phyloP scores from a whole-genome alignment of 2,888 invertebrate species.

The Molorchus minor region DNA sequence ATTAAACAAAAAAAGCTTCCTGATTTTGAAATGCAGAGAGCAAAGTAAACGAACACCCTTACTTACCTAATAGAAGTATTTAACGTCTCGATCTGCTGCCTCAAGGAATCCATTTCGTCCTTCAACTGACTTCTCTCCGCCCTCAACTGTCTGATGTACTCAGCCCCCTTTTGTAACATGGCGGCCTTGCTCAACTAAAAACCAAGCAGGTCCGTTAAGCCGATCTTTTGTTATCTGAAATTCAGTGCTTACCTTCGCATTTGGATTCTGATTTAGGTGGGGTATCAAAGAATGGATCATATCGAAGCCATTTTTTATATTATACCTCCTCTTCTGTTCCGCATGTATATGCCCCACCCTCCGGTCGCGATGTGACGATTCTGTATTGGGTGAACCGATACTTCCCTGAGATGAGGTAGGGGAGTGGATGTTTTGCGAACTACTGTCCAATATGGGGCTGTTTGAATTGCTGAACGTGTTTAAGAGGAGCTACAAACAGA shows the following conservation, averaged over 20 bases:
- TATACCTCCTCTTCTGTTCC: slow-evolving; percentile 94
- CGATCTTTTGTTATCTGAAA: not conserved
- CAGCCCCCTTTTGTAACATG: slow-evolving; percentile 96
- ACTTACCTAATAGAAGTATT: slow-evolving; percentile 88
- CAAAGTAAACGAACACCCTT: not conserved
- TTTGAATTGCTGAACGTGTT: slow-evolving; percentile 57
- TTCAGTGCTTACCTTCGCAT: slow-evolving; percentile 74
- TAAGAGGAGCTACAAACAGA: slow-evolving; percentile 49
- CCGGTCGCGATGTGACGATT: slow-evolving; percentile 66
- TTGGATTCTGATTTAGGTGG: slow-evolving; percentile 87
- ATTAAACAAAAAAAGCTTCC: too few species aligned
- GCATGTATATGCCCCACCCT: slow-evolving; percentile 93
- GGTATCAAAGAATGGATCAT: slow-evolving; percentile 92
- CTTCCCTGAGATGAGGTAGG: slow-evolving; percentile 71
- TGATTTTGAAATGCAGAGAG: not conserved
- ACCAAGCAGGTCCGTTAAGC: slow-evolving; percentile 30
- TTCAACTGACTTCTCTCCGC: slow-evolving; percentile 85
- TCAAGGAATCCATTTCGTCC: slow-evolving; percentile 88
- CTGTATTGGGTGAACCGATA: slow-evolving; percentile 61
- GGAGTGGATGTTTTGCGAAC: slow-evolving; percentile 64
- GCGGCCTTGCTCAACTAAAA: slow-evolving; percentile 90
- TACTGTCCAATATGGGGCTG: slow-evolving; percentile 60
- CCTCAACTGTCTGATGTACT: slow-evolving; percentile 90
- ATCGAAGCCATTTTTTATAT: slow-evolving; percentile 97
- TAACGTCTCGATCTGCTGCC: slow-evolving; percentile 88